These are phyloP conservation scores for Blastomussa wellsi DNA, from an alignment of 92 coral and sea anemone genomes.

Conservation along the genomic window DNA sequence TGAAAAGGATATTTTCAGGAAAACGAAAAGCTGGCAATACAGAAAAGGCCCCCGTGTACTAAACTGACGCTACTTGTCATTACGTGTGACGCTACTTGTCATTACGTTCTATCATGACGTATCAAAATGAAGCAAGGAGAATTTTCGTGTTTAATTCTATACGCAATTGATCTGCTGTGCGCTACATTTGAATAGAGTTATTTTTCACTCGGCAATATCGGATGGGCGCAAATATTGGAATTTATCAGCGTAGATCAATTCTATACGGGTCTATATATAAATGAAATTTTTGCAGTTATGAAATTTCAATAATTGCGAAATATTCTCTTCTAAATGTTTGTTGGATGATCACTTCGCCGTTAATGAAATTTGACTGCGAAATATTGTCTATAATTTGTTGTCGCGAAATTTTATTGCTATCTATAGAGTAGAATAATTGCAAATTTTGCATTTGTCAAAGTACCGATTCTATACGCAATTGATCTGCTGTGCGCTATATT, in stretches of 20 bases:
- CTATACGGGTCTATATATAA: too few relatives aligned
- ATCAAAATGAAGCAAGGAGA: background rate
- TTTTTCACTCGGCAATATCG: background rate
- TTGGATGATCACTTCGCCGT: too few relatives aligned
- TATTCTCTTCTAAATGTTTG: too few relatives aligned
- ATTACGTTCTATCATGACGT: background rate
- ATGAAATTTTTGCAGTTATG: too few relatives aligned
- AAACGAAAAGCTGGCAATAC: conserved; percentile 58
- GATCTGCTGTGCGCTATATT: background rate
- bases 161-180: background rate
- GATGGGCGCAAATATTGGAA: background rate
- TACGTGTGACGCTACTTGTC: background rate
- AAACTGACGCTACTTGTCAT: background rate
- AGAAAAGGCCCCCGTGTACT: conserved; percentile 77
- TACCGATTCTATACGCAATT: background rate
- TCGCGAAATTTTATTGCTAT: too few relatives aligned
- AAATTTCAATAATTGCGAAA: too few relatives aligned
- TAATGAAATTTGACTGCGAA: too few relatives aligned
- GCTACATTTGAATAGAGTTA: too few relatives aligned
- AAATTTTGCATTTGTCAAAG: too few relatives aligned
- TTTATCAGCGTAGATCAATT: background rate
- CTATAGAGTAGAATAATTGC: too few relatives aligned
- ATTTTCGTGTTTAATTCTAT: background rate
- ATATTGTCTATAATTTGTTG: too few relatives aligned
- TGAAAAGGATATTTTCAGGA: conserved; percentile 81